Conservation (phyloP, 2,888 invertebrate genomes). For the Diplolepis rosae region DNA sequence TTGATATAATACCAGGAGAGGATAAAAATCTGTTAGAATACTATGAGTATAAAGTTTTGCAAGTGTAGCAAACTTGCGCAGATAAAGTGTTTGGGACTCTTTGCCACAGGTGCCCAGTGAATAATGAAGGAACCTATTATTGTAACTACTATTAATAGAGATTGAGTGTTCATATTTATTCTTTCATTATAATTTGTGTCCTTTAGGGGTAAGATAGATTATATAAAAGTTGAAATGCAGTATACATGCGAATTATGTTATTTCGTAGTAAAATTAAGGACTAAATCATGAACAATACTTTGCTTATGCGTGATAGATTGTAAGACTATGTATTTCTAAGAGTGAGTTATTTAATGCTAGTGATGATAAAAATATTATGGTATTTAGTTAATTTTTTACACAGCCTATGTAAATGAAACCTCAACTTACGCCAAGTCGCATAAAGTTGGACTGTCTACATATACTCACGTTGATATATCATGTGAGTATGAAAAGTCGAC, state of each 20-base stretch:
- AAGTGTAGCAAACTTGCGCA: not conserved
- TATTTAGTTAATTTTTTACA: not conserved
- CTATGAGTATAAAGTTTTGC: constrained; percentile 5
- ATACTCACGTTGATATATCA: constrained; percentile 20
- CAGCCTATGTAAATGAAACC: not conserved
- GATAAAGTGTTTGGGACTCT: not conserved
- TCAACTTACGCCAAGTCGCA: not conserved
- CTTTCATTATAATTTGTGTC: constrained; percentile 26
- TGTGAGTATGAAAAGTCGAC: constrained; percentile 2
- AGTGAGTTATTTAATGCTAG: constrained; percentile 12
- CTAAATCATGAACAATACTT: constrained; percentile 17
- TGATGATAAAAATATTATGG: not conserved
- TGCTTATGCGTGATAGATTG: constrained; percentile 16
- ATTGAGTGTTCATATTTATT: constrained; percentile 43
- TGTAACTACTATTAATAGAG: constrained; percentile 35
- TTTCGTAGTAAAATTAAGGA: constrained; percentile 2
- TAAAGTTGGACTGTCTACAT: not conserved
- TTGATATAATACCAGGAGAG: constrained; percentile 43
- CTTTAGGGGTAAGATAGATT: constrained; percentile 12
- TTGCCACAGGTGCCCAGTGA: not conserved
- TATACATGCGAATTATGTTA: not conserved
- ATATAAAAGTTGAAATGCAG: constrained; percentile 12
- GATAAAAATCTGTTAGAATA: constrained; percentile 38
- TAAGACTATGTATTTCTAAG: constrained; percentile 9
- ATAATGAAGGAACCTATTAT: constrained; percentile 32